A percentile compares a stretch with the other conserved stretches of the same genome.
phyloP scores from a whole-genome alignment of 2,113 vertebrate genomes.

The Crotalus horridus region DNA sequence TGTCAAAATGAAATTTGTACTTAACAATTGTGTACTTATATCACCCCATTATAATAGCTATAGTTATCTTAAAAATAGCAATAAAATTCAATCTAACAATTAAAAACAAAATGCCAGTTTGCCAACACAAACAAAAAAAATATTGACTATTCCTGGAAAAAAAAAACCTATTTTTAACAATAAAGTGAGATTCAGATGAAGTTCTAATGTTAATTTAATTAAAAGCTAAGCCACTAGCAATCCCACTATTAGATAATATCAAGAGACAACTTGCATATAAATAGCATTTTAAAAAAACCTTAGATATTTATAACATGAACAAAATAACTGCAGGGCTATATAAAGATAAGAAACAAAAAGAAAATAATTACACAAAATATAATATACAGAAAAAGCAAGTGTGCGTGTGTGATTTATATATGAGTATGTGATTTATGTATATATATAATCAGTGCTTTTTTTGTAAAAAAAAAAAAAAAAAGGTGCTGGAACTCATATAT shows the following conservation, averaged over 20 bases:
- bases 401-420: neutral
- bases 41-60: neutral
- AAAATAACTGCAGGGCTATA: neutral
- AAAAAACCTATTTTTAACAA: neutral
- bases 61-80: neutral
- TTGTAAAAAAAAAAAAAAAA: too few relatives aligned
- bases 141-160: too few relatives aligned
- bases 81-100: neutral
- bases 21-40: neutral
- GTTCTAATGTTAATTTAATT: neutral
- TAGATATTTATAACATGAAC: neutral
- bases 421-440: neutral
- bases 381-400: neutral
- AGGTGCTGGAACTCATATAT: too few relatives aligned
- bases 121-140: neutral
- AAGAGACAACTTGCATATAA: neutral
- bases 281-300: neutral
- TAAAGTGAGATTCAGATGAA: neutral
- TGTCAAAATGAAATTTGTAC: neutral
- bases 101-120: neutral
- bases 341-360: neutral
- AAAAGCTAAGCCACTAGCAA: neutral
- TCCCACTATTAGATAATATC: neutral
- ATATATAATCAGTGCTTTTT: neutral
- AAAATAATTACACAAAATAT: neutral